Conservation (phyloP, 2,797 vertebrate genomes). For the Pyrocephalus nanus region DNA sequence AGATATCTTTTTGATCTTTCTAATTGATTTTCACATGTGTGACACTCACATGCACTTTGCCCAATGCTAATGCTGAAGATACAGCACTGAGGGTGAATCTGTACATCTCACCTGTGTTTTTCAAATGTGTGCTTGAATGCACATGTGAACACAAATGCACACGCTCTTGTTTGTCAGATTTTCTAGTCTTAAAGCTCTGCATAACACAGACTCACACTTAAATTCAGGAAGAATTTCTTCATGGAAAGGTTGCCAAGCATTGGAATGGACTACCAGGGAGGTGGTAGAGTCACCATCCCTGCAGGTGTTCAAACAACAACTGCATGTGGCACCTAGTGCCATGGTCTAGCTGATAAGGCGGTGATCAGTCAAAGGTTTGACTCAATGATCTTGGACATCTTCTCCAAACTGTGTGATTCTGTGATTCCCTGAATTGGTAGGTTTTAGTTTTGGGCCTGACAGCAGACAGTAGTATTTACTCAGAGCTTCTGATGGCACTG, state of each 20-base stretch:
- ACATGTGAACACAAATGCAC: accelerated
- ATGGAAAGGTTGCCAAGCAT: accelerated
- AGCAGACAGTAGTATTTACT: background rate
- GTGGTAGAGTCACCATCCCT: background rate
- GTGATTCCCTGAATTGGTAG: background rate
- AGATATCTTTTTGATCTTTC: background rate
- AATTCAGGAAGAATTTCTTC: background rate
- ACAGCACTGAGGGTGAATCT: background rate
- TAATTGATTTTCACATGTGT: background rate
- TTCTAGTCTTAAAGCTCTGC: background rate
- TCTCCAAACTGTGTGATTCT: background rate
- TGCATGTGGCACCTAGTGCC: background rate
- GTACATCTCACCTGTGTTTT: background rate
- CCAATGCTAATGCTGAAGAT: accelerated
- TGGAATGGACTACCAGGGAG: background rate
- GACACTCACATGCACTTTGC: background rate
- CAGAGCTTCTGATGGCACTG: background rate
- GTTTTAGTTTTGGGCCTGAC: background rate
- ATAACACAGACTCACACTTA: background rate
- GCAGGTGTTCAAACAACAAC: background rate
- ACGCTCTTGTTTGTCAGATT: background rate
- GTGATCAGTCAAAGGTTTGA: accelerated
- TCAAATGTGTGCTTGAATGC: accelerated
- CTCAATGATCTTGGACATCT: background rate
- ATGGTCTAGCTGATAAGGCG: background rate